Conservation (phyloP, 2,888 invertebrate species). For the Carabus problematicus region DNA sequence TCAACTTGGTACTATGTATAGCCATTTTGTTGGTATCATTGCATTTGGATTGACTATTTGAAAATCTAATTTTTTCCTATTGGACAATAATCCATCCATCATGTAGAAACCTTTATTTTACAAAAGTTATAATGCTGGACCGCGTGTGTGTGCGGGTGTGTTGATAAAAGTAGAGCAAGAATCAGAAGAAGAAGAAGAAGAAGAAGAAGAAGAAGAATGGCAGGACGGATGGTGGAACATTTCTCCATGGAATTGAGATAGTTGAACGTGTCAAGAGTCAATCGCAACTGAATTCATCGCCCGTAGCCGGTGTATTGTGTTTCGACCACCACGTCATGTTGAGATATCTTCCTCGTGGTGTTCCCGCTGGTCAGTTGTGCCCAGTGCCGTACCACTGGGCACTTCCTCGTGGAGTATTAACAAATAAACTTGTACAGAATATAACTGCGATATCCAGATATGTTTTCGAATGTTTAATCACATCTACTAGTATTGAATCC, state of each 20-base stretch:
- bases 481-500: too few relatives aligned
- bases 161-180: too few relatives aligned
- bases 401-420: background rate
- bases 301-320: conserved; percentile 15
- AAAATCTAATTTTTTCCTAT: background rate
- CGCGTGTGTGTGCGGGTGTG: too few relatives aligned
- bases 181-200: background rate
- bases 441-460: too few relatives aligned
- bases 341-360: background rate
- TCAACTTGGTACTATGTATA: too few relatives aligned
- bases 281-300: conserved; percentile 36
- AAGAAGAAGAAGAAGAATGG: conserved; percentile 13
- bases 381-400: background rate
- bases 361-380: conserved; percentile 1
- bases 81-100: background rate
- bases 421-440: too few relatives aligned
- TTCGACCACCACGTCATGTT: conserved; percentile 3
- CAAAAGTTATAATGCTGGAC: too few relatives aligned
- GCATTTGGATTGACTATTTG: background rate
- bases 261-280: conserved; percentile 41
- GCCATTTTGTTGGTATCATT: too few relatives aligned
- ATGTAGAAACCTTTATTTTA: background rate
- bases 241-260: conserved; percentile 38
- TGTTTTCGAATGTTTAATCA: too few relatives aligned
- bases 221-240: conserved; percentile 17